phyloP scores from a whole-genome alignment of 1,140 invertebrate species.

The Globodera ellingtonae region DNA sequence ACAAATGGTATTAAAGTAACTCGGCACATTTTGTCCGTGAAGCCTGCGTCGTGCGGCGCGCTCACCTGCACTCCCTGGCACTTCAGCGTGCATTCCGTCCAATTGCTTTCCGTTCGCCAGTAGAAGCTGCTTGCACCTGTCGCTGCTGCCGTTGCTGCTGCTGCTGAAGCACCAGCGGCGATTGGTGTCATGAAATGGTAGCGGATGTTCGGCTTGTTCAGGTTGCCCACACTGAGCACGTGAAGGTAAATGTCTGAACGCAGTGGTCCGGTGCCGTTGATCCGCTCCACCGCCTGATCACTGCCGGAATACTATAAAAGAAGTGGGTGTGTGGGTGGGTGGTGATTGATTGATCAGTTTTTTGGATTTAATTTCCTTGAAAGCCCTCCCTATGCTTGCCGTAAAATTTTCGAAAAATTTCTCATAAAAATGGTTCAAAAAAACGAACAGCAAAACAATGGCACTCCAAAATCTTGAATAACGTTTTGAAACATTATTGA shows the following conservation, averaged over 20 bases:
- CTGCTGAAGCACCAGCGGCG: constrained; percentile 1
- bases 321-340: too few species aligned
- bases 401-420: too few species aligned
- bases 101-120: constrained; percentile 54
- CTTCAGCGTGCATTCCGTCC: constrained; percentile 53
- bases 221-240: constrained; percentile 76
- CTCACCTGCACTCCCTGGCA: constrained; percentile 54
- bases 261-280: constrained; percentile 78
- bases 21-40: too few species aligned
- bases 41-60: too few species aligned
- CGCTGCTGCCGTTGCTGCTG: constrained; percentile 15
- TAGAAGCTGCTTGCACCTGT: constrained; percentile 37
- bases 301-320: constrained; percentile 76
- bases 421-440: too few species aligned
- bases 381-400: too few species aligned
- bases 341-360: too few species aligned
- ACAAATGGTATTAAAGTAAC: too few species aligned
- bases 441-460: too few species aligned
- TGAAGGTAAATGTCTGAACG: constrained; percentile 76
- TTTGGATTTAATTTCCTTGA: too few species aligned
- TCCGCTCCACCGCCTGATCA: constrained; percentile 74
- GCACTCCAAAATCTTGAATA: too few species aligned
- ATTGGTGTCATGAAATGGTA: constrained; percentile 72
- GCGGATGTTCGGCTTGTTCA: constrained; percentile 75
- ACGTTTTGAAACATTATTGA: too few species aligned